Evolutionary conservation across 1,140 invertebrate species (phyloP), one percentile per base, ranked within the genome.

Genomic region (Hycleus cichorii): DNA sequence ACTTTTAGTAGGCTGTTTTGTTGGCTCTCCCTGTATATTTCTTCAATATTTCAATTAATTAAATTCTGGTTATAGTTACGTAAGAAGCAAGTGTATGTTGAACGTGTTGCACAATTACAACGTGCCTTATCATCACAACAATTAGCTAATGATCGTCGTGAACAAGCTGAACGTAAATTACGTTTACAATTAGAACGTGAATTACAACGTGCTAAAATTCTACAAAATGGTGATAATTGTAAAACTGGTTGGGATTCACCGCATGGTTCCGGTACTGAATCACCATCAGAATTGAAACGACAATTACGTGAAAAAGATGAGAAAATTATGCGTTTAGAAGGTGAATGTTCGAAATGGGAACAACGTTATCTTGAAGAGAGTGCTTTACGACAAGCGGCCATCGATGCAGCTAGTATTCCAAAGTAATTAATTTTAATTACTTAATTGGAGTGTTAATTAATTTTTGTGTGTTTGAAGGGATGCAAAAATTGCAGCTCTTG

Each of bases 311-410:
- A 91, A 71, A 79, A 84, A 53, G 88, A 91, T 72, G 88, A 91
- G 72, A 85, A 87, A 64, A 87, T 91, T 39, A 88, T 93, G 79
- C 80, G 82, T 12, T 73, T 91, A 26, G 89, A 92, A 72, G 87
- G 88, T 3, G 89, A 92, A 68, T 86, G 88, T 55, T 83, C 88
- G 47, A 89, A 91, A 74, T 91, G 90, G 88, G 90, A 93, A 73
- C 90, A 93, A 75, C 81, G 88, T 46, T 93, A 90, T 75, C 75
- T 93, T 5, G 90, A 93, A 73, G 90, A 93, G 74, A 89, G 84
- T 62, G 88, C 90, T 38, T 74, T 91, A 53, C 76, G 89, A 44
- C 90, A 93, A 75, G 86, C 89, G 42, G 89, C 88, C 24, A 89
- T 91, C 44, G 89, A 90, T 71, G 88, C 88, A 50, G 89, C 89